Percentiles rank a stretch among this genome's conserved stretches.
Conservation (phyloP, 1,140 invertebrate genomes). For the Drosophila guanche region DNA sequence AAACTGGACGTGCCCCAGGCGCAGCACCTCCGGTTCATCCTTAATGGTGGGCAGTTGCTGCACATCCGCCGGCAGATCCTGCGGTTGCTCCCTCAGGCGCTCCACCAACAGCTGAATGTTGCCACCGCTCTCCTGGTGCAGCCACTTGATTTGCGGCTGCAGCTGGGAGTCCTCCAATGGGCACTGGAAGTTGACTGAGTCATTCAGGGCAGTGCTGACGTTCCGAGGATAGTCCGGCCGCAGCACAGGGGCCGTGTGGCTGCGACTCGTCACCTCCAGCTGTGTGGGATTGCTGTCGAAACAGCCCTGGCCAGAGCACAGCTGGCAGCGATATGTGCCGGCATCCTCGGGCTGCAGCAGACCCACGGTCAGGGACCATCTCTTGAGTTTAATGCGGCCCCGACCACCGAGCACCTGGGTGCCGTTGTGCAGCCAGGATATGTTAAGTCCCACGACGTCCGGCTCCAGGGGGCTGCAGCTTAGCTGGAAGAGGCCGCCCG, state of each 20-base stretch:
- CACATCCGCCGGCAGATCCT: not conserved
- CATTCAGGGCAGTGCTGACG: slow-evolving; percentile 88
- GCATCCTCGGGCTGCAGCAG: slow-evolving; percentile 89
- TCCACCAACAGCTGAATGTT: slow-evolving; percentile 35
- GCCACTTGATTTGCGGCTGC: slow-evolving; percentile 91
- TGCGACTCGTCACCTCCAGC: slow-evolving; percentile 82
- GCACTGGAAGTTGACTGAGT: slow-evolving; percentile 89
- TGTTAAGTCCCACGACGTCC: slow-evolving; percentile 87
- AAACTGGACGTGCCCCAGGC: slow-evolving; percentile 91
- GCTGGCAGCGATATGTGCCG: slow-evolving; percentile 93
- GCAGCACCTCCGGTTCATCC: slow-evolving; percentile 86
- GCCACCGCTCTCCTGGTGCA: slow-evolving; percentile 15
- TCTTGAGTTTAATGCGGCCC: slow-evolving; percentile 77
- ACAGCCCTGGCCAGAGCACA: slow-evolving; percentile 90
- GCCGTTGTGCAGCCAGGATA: slow-evolving; percentile 90
- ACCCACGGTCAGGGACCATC: slow-evolving; percentile 88
- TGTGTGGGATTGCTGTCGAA: slow-evolving; percentile 87
- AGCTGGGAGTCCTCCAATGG: slow-evolving; percentile 87
- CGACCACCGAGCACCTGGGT: slow-evolving; percentile 70
- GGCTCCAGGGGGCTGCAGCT: slow-evolving; percentile 85
- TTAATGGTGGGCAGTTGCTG: slow-evolving; percentile 13
- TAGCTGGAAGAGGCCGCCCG: slow-evolving; percentile 87
- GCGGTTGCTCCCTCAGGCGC: slow-evolving; percentile 8
- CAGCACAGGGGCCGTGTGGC: slow-evolving; percentile 90
- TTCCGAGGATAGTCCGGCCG: slow-evolving; percentile 91